phyloP scores from a whole-genome alignment of 2,113 vertebrate species.

The Progne subis region DNA sequence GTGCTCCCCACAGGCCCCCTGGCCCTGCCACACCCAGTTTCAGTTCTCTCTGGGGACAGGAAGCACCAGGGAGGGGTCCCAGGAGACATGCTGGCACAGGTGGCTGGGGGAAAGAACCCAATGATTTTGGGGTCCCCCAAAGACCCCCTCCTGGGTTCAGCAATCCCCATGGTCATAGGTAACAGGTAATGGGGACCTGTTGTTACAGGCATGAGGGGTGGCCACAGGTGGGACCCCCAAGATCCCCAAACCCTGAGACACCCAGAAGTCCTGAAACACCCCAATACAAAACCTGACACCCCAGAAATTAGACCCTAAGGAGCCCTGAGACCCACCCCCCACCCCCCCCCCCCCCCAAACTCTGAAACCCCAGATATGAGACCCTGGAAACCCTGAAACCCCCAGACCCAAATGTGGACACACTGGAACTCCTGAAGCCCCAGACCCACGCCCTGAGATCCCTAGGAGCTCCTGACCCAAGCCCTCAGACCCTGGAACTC shows the following conservation, averaged over 20 bases:
- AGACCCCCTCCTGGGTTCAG: background rate
- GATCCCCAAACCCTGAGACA: background rate
- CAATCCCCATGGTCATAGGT: too few species aligned
- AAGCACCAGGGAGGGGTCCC: background rate
- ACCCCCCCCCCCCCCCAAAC: too few species aligned
- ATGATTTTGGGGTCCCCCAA: background rate
- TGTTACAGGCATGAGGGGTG: background rate
- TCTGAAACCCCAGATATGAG: background rate
- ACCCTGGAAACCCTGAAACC: too few species aligned
- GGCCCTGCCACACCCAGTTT: background rate
- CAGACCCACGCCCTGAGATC: background rate
- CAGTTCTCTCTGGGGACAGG: background rate
- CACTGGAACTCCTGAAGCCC: too few species aligned
- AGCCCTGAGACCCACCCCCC: background rate
- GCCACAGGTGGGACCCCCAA: background rate
- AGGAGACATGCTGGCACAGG: background rate
- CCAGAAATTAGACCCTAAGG: background rate
- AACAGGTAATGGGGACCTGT: rapidly evolving
- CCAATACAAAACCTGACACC: rapidly evolving
- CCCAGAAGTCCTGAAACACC: too few species aligned
- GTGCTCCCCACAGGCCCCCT: background rate
- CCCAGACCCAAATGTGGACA: too few species aligned
- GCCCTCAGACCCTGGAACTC: background rate
- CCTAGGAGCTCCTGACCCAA: background rate
- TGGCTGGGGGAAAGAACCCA: background rate